Evolutionary conservation across 1,140 invertebrate species (phyloP), one percentile per base, ranked within the genome.

Genomic region (Linepithema humile): DNA sequence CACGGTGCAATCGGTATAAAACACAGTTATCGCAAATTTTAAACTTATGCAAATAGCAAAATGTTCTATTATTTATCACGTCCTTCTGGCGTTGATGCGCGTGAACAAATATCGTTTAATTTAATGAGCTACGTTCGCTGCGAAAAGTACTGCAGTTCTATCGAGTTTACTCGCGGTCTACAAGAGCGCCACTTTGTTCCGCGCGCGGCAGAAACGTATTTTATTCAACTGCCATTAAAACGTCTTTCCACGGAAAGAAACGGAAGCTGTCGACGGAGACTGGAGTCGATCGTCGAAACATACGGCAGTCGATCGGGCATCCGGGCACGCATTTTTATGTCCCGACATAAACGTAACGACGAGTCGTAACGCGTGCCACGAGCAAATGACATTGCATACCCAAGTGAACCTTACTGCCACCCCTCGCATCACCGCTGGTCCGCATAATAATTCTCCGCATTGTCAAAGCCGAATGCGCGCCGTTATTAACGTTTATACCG

Each of bases 381-480:
- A 86, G 87, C 90, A 86, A 89, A 89, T 88, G 87, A 82, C 84
- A 88, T 89, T 89, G 88, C 88, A 88, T 88, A 84, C 45, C 70
- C 86, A 67, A 89, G 84, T 84, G 77, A 85, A 83, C 65, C 86
- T 45, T 48, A 59, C 29, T 29, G 45, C 82, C 26, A 50, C 17
- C 48, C 62, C 75, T 32, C 55, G n/a, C 55, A 53, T 74, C 60
- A 20, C 53, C 78, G 43, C n/a, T n/a, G 53, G 40, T 59, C 65
- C 83, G 86, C 85, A 88, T 88, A 91, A 90, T 91, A 91, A 92
- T 92, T 92, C 91, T 88, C 86, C 70, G 90, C 91, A 92, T 93
- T 91, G 91, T 92, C 92, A 86, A 91, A 90, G 86, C 82, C 53
- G 53, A 88, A 88, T 48, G 32, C 73, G 48, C 26, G 70, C 50